phyloP scores from a whole-genome alignment of 1,140 invertebrate genomes.

The Drosophila sechellia region DNA sequence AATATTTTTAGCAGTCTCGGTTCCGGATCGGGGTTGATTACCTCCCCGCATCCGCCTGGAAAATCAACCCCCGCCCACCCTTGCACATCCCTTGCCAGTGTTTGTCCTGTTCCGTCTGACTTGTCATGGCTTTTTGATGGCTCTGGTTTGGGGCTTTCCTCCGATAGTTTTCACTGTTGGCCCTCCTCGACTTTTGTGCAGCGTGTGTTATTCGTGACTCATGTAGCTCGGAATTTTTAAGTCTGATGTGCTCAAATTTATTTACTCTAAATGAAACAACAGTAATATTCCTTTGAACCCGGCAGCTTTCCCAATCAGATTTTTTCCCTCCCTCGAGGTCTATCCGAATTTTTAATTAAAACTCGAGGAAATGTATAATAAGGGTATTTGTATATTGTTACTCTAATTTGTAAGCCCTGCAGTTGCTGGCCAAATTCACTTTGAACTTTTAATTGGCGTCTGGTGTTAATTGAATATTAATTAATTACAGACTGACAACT shows the following conservation, averaged over 20 bases:
- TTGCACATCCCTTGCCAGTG: background rate
- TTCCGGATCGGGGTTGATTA: conserved; percentile 52
- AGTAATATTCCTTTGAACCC: conserved; percentile 11
- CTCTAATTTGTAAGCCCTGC: background rate
- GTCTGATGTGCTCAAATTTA: background rate
- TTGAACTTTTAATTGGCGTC: conserved; percentile 33
- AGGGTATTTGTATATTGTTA: background rate
- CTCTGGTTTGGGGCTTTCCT: conserved; percentile 17
- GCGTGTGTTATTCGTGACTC: conserved; percentile 21
- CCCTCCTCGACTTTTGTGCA: conserved; percentile 26
- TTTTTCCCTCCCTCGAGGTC: background rate
- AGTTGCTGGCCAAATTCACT: conserved; percentile 3
- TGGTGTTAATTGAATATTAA: conserved; percentile 42
- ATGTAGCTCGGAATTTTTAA: conserved; percentile 10
- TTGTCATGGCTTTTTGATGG: conserved; percentile 44
- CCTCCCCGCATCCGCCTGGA: conserved; percentile 15
- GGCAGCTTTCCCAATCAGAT: conserved; percentile 5
- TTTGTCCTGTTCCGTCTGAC: conserved; percentile 53
- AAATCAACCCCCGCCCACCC: conserved; percentile 1
- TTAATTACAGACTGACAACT: conserved; percentile 44
- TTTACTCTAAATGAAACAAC: conserved; percentile 13
- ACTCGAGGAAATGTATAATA: background rate
- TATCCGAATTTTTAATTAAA: conserved; percentile 37
- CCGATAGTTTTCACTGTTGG: conserved; percentile 42
- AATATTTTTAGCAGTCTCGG: conserved; percentile 53